A percentile compares a stretch with the other conserved stretches of the same genome.
phyloP scores from a whole-genome alignment of 1,140 invertebrate species.

The Cyrtorhinus lividipennis region DNA sequence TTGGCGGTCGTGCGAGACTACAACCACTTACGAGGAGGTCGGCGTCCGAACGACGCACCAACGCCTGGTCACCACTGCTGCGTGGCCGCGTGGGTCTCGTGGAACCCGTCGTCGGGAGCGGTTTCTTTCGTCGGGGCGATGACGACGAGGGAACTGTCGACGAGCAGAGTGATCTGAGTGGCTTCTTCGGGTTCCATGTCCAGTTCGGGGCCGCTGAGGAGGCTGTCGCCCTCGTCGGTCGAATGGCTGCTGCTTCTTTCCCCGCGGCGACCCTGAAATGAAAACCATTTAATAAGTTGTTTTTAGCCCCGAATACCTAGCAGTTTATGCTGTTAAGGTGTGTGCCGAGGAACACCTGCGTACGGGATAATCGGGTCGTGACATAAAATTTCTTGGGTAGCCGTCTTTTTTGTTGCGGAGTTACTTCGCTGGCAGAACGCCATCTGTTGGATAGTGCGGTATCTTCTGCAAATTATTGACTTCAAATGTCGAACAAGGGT shows the following conservation, averaged over 20 bases:
- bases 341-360: not conserved
- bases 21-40: too few species aligned
- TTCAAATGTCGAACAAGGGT: too few species aligned
- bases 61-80: not conserved
- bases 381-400: too few species aligned
- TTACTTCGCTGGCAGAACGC: too few species aligned
- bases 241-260: constrained; percentile 9
- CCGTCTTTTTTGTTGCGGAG: too few species aligned
- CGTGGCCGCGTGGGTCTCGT: not conserved
- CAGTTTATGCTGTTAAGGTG: not conserved
- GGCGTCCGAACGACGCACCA: too few species aligned
- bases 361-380: too few species aligned
- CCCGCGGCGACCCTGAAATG: constrained; percentile 1
- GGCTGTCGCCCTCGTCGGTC: constrained; percentile 22
- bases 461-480: too few species aligned
- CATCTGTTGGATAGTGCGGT: too few species aligned
- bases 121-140: not conserved
- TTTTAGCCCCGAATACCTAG: constrained; percentile 13
- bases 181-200: constrained; percentile 13
- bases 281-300: too few species aligned
- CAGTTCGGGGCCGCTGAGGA: constrained; percentile 16
- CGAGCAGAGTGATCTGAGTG: constrained; percentile 16
- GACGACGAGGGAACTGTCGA: not conserved
- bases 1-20: too few species aligned
- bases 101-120: constrained; percentile 10